Conservation (phyloP, 2,888 invertebrate genomes). For the Latrodectus hesperus region DNA sequence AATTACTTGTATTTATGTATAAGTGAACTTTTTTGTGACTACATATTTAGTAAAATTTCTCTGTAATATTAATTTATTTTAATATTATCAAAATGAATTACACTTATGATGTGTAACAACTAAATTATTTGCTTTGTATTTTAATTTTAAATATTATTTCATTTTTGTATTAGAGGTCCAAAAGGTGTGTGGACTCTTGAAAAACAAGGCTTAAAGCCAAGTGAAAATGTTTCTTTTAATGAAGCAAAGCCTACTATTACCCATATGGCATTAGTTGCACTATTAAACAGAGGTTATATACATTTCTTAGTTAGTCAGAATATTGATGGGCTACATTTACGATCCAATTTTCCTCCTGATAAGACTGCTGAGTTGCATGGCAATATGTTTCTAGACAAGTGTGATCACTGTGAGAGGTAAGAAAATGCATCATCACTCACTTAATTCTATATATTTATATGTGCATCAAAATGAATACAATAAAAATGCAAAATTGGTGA, state of each 20-base stretch:
- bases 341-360: conserved; percentile 88
- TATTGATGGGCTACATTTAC: conserved; percentile 96
- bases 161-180: conserved; percentile 81
- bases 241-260: conserved; percentile 93
- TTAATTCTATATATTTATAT: too few relatives aligned
- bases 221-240: conserved; percentile 88
- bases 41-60: too few relatives aligned
- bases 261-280: conserved; percentile 91
- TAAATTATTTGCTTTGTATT: too few relatives aligned
- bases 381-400: conserved; percentile 97
- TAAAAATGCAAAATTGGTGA: too few relatives aligned
- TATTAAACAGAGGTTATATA: conserved; percentile 75
- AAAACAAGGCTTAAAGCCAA: conserved; percentile 88
- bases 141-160: background rate
- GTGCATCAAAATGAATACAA: too few relatives aligned
- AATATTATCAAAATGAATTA: too few relatives aligned
- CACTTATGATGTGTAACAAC: too few relatives aligned
- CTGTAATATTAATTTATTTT: too few relatives aligned
- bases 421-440: background rate
- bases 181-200: conserved; percentile 98
- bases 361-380: conserved; percentile 95
- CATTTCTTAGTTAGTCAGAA: conserved; percentile 96
- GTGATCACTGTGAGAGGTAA: conserved; percentile 85
- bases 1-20: too few relatives aligned
- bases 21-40: too few relatives aligned